These are phyloP conservation scores for Zygaena filipendulae DNA, from an alignment of 2,888 invertebrate genomes.

Conservation along the genomic window DNA sequence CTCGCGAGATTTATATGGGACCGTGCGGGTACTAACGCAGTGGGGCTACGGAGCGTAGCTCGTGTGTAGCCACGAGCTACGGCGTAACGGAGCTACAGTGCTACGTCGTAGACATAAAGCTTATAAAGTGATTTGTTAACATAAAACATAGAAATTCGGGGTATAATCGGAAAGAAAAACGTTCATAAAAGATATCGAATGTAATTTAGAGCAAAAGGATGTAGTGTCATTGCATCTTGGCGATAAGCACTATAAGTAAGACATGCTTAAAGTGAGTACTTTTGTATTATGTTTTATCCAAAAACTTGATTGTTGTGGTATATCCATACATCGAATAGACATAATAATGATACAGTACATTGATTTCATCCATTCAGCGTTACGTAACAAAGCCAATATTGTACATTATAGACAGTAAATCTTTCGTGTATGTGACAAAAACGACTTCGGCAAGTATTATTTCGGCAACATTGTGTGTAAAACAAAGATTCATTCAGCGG, in stretches of 20 bases:
- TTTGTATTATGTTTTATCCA: too few species aligned
- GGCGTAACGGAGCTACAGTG: slow-evolving; percentile 21
- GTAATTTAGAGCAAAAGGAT: too few species aligned
- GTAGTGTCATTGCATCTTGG: too few species aligned
- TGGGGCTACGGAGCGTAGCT: slow-evolving; percentile 33
- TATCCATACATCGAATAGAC: too few species aligned
- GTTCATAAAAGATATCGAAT: too few species aligned
- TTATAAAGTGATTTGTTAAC: slow-evolving; percentile 25
- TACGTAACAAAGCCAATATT: too few species aligned
- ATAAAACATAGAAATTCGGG: slow-evolving; percentile 18
- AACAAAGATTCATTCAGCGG: slow-evolving; percentile 45
- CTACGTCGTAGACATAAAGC: slow-evolving; percentile 28
- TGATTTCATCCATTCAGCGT: too few species aligned
- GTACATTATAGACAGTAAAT: too few species aligned
- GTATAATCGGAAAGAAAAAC: slow-evolving; percentile 8
- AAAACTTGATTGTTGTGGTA: too few species aligned
- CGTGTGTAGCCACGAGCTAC: slow-evolving; percentile 19
- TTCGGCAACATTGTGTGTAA: slow-evolving; percentile 33
- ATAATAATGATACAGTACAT: too few species aligned
- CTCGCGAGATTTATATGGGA: slow-evolving; percentile 45
- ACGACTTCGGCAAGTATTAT: slow-evolving; percentile 25
- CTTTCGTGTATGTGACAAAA: slow-evolving; percentile 20
- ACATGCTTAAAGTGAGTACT: too few species aligned
- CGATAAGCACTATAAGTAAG: too few species aligned
- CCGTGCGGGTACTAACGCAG: slow-evolving; percentile 44